phyloP scores from a whole-genome alignment of 2,888 invertebrate species.

The Carabus problematicus region DNA sequence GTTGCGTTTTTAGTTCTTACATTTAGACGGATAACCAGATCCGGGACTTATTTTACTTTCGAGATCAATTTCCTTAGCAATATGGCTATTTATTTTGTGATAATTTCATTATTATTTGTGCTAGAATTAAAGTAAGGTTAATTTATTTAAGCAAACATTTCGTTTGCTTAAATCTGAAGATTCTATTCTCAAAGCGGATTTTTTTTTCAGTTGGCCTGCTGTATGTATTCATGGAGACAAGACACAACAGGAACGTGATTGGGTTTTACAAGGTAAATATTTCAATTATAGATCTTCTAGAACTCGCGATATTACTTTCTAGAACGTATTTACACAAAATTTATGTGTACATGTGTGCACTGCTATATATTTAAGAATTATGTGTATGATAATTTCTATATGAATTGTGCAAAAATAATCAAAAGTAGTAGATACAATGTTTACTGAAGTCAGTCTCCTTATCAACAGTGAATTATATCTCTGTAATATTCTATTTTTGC shows the following conservation, averaged over 20 bases:
- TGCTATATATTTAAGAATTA: too few species aligned
- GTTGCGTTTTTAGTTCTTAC: too few species aligned
- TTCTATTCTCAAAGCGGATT: too few species aligned
- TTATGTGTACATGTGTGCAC: background rate
- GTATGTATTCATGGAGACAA: slow-evolving; percentile 95
- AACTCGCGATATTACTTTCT: background rate
- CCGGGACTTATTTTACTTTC: background rate
- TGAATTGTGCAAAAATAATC: too few species aligned
- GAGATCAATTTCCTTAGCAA: slow-evolving; percentile 7
- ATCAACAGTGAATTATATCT: background rate
- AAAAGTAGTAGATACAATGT: too few species aligned
- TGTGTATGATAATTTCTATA: too few species aligned
- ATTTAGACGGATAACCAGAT: too few species aligned
- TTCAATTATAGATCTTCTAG: too few species aligned
- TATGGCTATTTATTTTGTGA: background rate
- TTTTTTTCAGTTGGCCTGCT: slow-evolving; percentile 73
- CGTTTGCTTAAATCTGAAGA: background rate
- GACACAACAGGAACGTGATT: slow-evolving; percentile 91
- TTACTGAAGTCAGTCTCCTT: too few species aligned
- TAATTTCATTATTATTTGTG: too few species aligned
- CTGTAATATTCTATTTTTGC: background rate
- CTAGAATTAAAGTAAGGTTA: too few species aligned
- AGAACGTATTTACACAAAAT: slow-evolving; percentile 4
- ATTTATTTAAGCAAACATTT: too few species aligned
- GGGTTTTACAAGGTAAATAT: slow-evolving; percentile 81